phyloP scores from a whole-genome alignment of 1,140 invertebrate genomes.

The Psix sp. region DNA sequence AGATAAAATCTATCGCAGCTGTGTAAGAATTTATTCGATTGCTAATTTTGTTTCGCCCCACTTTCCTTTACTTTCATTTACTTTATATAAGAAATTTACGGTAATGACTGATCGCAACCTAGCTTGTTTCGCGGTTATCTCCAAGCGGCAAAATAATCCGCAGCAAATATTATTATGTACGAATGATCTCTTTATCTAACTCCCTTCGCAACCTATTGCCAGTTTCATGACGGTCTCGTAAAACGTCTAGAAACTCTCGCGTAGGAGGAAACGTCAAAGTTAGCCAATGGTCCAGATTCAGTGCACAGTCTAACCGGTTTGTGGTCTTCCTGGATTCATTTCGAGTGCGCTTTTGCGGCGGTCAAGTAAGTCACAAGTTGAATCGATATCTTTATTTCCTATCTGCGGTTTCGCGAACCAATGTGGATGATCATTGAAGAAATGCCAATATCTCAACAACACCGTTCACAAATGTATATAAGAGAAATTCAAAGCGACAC shows the following conservation, averaged over 20 bases:
- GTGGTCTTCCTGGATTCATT: conserved; percentile 62
- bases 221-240: conserved; percentile 59
- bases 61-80: conserved; percentile 1
- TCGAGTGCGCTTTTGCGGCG: conserved; percentile 27
- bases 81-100: conserved; percentile 8
- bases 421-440: conserved; percentile 1
- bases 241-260: conserved; percentile 67
- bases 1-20: too few species aligned
- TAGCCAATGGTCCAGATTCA: conserved; percentile 68
- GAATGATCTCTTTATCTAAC: conserved; percentile 50
- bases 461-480: too few species aligned
- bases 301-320: conserved; percentile 66
- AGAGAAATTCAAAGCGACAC: too few species aligned
- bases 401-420: conserved; percentile 13
- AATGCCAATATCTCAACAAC: conserved; percentile 9
- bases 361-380: conserved; percentile 23
- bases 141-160: conserved; percentile 15
- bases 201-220: conserved; percentile 13
- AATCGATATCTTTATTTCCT: conserved; percentile 30
- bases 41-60: conserved; percentile 1
- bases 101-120: conserved; percentile 9
- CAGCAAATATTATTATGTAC: conserved; percentile 33
- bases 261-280: conserved; percentile 70
- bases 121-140: conserved; percentile 18
- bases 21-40: too few species aligned